Evolutionary conservation across 1,140 invertebrate species (phyloP), one percentile per base, ranked within the genome.

Genomic region (Octopus bimaculoides): DNA sequence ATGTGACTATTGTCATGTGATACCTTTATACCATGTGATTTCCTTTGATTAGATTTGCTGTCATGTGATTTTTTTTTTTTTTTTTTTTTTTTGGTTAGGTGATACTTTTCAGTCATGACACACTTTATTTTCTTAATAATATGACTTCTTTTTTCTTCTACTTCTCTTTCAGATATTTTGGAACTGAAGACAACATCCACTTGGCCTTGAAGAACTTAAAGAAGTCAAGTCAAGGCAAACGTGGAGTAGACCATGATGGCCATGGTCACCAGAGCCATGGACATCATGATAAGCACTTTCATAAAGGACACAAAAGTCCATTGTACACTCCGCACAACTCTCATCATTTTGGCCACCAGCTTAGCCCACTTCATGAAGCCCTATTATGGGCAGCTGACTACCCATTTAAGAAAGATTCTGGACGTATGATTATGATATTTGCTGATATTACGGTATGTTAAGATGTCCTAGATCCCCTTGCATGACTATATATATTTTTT

Each of bases 341-440:
- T 71, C 66, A 71, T 71, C 66, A 71, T 14, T 14, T 71, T 71
- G 66, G 66, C 0, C 66, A 71, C 14, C 8, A 20, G 14, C 5
- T 71, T 71, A 71, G 17, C 17, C 17, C 17, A n/a, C 14, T 71
- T 14, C 66, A 71, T 71, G 17, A 71, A 71, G 66, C 66, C 26
- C 26, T 71, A 71, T 14, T n/a, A 71, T 71, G 66, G 66, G 66
- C 66, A 71, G 17, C 66, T 71, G 66, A 71, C 26, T 71, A 71
- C 26, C 66, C 66, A 71, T 71, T 71, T 6, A 71, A 71, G 26
- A 14, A 14, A 14, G 66, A 71, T 14, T 71, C 66, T n/a, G 66
- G 66, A 71, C 66, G 66, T 9, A 71, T 71, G 66, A 71, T 71
- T 12, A 71, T 71, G 66, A 6, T 71, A 71, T 71, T 71, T 71